phyloP scores from a whole-genome alignment of 1,140 invertebrate genomes.

The Ostrea denselamellosa region DNA sequence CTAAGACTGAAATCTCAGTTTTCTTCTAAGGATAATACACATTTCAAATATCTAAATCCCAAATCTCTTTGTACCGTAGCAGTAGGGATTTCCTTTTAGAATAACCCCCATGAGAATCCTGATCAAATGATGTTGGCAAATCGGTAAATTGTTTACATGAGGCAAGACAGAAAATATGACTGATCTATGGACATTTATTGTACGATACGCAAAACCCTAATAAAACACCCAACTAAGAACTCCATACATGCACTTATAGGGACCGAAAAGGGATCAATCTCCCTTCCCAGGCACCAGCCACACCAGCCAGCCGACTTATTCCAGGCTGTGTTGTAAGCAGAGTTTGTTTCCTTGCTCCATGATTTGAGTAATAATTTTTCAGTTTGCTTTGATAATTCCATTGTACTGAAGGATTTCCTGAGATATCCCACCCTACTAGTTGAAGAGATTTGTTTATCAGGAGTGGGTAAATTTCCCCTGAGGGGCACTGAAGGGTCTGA shows the following conservation, averaged over 20 bases:
- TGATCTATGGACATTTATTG: no score
- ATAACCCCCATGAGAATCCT: no score
- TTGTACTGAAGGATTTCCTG: constrained; percentile 33
- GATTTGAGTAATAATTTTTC: constrained; percentile 9
- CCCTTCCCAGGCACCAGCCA: constrained; percentile 43
- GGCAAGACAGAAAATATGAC: no score
- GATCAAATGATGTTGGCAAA: no score
- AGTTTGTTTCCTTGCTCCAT: constrained; percentile 22
- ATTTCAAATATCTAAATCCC: no score
- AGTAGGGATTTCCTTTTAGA: no score
- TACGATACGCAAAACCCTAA: constrained; percentile 40
- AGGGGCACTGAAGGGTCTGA: neutral
- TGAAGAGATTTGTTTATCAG: neutral
- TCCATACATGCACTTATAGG: constrained; percentile 16
- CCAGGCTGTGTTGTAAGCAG: constrained; percentile 32
- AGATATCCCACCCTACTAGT: constrained; percentile 40
- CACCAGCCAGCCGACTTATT: constrained; percentile 15
- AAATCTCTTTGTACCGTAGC: no score
- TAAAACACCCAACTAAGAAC: constrained; percentile 25
- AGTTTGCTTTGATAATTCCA: constrained; percentile 24
- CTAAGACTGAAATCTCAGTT: no score
- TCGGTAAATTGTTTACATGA: no score
- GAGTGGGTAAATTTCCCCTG: neutral
- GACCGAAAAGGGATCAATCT: constrained; percentile 45
- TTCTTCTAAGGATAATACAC: no score